Conservation (phyloP, 1,140 invertebrate genomes). For the Dendrolimus punctatus region DNA sequence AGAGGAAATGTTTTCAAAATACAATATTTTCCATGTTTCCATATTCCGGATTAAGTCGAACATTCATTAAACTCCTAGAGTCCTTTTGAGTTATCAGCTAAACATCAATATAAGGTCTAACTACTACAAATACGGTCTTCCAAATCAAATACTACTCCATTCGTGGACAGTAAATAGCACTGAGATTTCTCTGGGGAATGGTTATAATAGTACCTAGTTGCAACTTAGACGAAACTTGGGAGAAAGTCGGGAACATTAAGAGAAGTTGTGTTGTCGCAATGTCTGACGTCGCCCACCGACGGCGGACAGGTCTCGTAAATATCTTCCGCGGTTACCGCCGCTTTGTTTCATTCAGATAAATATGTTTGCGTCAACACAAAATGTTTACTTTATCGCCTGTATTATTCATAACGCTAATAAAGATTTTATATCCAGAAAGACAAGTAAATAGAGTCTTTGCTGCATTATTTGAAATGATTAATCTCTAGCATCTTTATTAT, state of each 20-base stretch:
- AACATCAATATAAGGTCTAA: too few relatives aligned
- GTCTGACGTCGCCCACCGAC: background rate
- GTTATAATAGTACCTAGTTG: conserved; percentile 17
- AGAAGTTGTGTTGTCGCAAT: conserved; percentile 16
- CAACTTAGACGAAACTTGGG: conserved; percentile 20
- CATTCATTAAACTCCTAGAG: too few relatives aligned
- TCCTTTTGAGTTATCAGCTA: too few relatives aligned
- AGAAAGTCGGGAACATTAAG: conserved; percentile 22
- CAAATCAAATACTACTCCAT: background rate
- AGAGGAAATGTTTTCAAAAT: too few relatives aligned
- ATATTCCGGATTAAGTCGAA: too few relatives aligned
- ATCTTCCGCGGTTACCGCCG: conserved; percentile 9
- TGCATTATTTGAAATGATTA: too few relatives aligned
- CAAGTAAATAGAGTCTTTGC: conserved; percentile 21
- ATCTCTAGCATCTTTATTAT: too few relatives aligned
- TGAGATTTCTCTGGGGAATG: conserved; percentile 20
- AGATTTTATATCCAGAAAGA: conserved; percentile 11
- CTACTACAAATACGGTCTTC: too few relatives aligned
- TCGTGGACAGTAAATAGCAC: conserved; percentile 24
- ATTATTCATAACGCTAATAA: conserved; percentile 7
- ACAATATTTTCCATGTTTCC: too few relatives aligned
- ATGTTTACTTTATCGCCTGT: conserved; percentile 3
- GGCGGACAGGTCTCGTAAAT: conserved; percentile 20
- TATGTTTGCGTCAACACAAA: conserved; percentile 12
- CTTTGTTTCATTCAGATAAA: conserved; percentile 25